These are phyloP conservation scores for Branchipolynoe longqiensis DNA, from an alignment of 2,888 invertebrate species.

Conservation along the genomic window DNA sequence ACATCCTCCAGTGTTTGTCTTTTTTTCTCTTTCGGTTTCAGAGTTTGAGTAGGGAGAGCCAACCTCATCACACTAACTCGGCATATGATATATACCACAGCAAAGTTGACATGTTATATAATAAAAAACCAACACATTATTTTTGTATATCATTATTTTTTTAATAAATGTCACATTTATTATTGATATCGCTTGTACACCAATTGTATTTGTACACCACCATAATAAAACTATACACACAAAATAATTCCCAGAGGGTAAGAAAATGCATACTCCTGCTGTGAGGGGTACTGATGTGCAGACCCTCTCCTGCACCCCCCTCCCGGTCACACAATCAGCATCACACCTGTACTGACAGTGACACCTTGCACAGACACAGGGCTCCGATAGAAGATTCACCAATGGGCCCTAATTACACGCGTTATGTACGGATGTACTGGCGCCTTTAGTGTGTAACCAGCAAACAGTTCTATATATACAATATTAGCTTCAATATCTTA, in stretches of 20 bases:
- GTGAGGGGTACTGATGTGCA: background rate
- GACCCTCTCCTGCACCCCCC: background rate
- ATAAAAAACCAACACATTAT: too few species aligned
- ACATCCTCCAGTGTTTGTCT: too few species aligned
- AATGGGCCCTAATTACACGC: conserved; percentile 22
- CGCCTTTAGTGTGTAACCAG: background rate
- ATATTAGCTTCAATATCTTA: conserved; percentile 13
- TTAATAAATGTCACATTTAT: conserved; percentile 50
- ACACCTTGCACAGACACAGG: too few species aligned
- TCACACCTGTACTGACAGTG: background rate
- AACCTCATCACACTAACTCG: too few species aligned
- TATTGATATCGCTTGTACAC: conserved; percentile 23
- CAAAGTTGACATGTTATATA: too few species aligned
- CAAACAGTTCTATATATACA: conserved; percentile 33
- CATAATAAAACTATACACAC: conserved; percentile 46
- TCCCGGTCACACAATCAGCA: background rate
- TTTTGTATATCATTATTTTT: too few species aligned
- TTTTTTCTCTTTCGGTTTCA: too few species aligned
- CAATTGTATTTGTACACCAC: conserved; percentile 27
- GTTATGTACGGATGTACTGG: background rate
- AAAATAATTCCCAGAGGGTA: background rate
- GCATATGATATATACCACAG: too few species aligned
- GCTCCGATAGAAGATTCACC: background rate
- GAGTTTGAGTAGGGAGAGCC: too few species aligned
- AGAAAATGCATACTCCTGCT: too few species aligned